These are phyloP conservation scores for Sitophilus oryzae DNA, from an alignment of 1,140 invertebrate species.

Conservation along the genomic window DNA sequence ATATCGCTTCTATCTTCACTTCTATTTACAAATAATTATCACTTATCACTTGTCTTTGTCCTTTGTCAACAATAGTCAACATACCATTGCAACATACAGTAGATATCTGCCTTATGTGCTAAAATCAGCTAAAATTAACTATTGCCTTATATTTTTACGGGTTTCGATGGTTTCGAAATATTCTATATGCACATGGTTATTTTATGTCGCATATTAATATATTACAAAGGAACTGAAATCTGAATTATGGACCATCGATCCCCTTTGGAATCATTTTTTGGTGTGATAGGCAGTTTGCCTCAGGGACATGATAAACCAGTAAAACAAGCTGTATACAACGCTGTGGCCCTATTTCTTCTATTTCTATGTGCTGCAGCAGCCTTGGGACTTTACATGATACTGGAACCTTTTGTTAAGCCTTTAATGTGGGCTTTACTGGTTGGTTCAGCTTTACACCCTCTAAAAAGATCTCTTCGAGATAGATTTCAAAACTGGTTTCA, in stretches of 20 bases:
- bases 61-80: too few relatives aligned
- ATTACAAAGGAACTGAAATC: too few relatives aligned
- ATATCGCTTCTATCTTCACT: too few relatives aligned
- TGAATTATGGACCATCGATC: constrained; percentile 44
- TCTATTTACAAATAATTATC: too few relatives aligned
- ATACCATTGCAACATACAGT: too few relatives aligned
- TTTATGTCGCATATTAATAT: too few relatives aligned
- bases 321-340: constrained; percentile 82
- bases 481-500: constrained; percentile 67
- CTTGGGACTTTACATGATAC: constrained; percentile 75
- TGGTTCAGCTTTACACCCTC: constrained; percentile 83
- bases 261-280: constrained; percentile 42
- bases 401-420: constrained; percentile 87
- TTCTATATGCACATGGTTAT: too few relatives aligned
- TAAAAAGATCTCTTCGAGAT: constrained; percentile 70
- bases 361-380: constrained; percentile 60
- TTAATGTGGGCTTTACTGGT: constrained; percentile 90
- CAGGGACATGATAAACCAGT: constrained; percentile 68
- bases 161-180: too few relatives aligned
- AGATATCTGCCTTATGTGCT: too few relatives aligned
- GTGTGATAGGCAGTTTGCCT: constrained; percentile 40
- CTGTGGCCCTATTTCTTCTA: constrained; percentile 66
- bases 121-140: too few relatives aligned
- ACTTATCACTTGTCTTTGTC: too few relatives aligned
- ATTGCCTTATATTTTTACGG: too few relatives aligned